Conservation (phyloP, 1,140 invertebrate genomes). For the Tetragonula clypearis region DNA sequence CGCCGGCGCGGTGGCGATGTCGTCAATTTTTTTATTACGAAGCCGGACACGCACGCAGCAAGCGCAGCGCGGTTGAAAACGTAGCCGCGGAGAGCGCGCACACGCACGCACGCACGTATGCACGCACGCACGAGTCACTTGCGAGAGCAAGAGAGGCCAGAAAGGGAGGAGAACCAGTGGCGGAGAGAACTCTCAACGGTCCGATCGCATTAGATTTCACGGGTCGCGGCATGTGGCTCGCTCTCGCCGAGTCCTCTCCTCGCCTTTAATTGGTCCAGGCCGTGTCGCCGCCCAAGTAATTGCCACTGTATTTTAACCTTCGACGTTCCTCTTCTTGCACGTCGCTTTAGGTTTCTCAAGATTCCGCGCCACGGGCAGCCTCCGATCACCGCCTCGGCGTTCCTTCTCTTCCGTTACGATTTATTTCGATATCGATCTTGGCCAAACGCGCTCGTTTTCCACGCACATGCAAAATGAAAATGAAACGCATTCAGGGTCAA, state of each 20-base stretch:
- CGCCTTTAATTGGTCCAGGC: constrained; percentile 43
- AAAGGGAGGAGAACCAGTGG: neutral
- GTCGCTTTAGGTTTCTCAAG: neutral
- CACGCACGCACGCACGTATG: constrained; percentile 30
- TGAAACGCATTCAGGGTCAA: too few relatives aligned
- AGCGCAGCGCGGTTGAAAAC: too few relatives aligned
- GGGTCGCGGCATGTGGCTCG: constrained; percentile 48
- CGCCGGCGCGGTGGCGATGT: constrained; percentile 69
- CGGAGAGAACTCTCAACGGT: neutral
- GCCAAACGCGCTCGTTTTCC: too few relatives aligned
- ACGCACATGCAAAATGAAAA: too few relatives aligned
- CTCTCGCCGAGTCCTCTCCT: neutral
- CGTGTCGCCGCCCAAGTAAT: constrained; percentile 37
- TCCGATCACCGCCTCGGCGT: neutral
- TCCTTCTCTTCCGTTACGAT: neutral
- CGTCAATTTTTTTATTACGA: constrained; percentile 73
- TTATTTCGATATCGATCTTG: neutral
- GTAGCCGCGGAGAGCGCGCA: constrained; percentile 44
- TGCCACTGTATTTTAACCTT: constrained; percentile 39
- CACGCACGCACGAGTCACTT: neutral
- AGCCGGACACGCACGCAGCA: constrained; percentile 54
- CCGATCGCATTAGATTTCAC: constrained; percentile 64
- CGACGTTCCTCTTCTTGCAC: constrained; percentile 4
- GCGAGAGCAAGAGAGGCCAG: neutral
- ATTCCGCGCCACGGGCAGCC: neutral